Conservation (phyloP, 2,113 vertebrate genomes). For the Origma solitaria region DNA sequence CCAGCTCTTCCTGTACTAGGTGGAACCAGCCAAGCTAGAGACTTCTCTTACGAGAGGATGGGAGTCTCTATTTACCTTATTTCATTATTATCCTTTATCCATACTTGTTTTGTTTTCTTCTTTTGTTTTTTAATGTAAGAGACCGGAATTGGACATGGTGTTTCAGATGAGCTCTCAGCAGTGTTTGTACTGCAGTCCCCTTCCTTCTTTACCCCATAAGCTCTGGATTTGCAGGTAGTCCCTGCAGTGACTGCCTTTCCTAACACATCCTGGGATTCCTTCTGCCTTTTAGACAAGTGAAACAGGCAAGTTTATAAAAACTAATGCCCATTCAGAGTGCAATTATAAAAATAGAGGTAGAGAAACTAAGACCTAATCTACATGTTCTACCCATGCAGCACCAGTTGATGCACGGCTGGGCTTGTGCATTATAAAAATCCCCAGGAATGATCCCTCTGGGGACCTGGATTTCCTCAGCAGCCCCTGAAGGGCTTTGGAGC, state of each 20-base stretch:
- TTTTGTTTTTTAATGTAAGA: neutral
- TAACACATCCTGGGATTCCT: neutral
- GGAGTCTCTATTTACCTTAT: neutral
- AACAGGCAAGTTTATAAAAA: neutral
- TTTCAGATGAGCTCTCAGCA: neutral
- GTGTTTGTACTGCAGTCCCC: neutral
- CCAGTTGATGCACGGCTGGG: neutral
- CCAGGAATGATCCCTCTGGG: neutral
- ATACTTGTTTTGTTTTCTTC: neutral
- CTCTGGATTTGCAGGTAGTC: neutral
- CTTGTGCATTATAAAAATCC: neutral
- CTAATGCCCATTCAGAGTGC: neutral
- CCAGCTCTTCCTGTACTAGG: neutral
- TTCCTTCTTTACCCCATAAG: fast-evolving
- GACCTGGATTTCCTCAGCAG: neutral
- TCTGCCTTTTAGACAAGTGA: neutral
- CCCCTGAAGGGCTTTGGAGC: neutral
- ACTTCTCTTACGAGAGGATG: neutral
- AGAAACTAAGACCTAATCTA: neutral
- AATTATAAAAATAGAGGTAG: neutral
- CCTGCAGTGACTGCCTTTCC: neutral
- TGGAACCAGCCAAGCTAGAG: neutral
- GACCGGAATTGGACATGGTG: neutral
- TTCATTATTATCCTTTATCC: neutral
- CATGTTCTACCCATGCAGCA: neutral